A percentile compares a stretch with the other conserved stretches of the same genome.
Conservation (phyloP, 2,888 invertebrate genomes). For the Mythimna albipuncta region DNA sequence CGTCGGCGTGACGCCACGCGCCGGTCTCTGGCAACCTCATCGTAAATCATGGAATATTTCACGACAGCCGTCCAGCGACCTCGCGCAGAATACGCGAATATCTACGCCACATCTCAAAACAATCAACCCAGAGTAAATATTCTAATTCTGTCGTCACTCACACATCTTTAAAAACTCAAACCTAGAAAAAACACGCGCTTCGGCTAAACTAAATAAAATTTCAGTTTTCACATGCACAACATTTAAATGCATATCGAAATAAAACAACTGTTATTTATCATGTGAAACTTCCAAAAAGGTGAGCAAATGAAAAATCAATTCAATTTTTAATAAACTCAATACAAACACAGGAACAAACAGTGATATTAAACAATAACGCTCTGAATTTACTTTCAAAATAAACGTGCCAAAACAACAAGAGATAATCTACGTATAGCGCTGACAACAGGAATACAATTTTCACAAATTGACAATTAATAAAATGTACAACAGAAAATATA, state of each 20-base stretch:
- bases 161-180: slow-evolving; percentile 31
- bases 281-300: slow-evolving; percentile 37
- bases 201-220: slow-evolving; percentile 29
- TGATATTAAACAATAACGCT: slow-evolving; percentile 75
- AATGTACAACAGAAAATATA: slow-evolving; percentile 61
- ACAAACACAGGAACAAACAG: slow-evolving; percentile 72
- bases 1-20: slow-evolving; percentile 63
- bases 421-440: slow-evolving; percentile 70
- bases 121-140: slow-evolving; percentile 21
- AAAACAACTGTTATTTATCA: slow-evolving; percentile 42
- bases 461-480: slow-evolving; percentile 73
- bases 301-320: slow-evolving; percentile 64
- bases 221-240: slow-evolving; percentile 28
- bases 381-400: slow-evolving; percentile 72
- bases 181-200: slow-evolving; percentile 8
- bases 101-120: slow-evolving; percentile 46
- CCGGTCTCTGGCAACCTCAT: slow-evolving; percentile 43
- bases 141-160: slow-evolving; percentile 42
- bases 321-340: slow-evolving; percentile 72
- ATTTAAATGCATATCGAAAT: slow-evolving; percentile 43
- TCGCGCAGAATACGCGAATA: slow-evolving; percentile 53
- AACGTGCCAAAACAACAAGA: slow-evolving; percentile 69
- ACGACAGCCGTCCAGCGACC: slow-evolving; percentile 44
- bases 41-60: slow-evolving; percentile 71
- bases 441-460: slow-evolving; percentile 74